Percentiles rank a stretch among this genome's conserved stretches.
Conservation (phyloP, 2,113 vertebrate species). For the Brienomyrus brachyistius region DNA sequence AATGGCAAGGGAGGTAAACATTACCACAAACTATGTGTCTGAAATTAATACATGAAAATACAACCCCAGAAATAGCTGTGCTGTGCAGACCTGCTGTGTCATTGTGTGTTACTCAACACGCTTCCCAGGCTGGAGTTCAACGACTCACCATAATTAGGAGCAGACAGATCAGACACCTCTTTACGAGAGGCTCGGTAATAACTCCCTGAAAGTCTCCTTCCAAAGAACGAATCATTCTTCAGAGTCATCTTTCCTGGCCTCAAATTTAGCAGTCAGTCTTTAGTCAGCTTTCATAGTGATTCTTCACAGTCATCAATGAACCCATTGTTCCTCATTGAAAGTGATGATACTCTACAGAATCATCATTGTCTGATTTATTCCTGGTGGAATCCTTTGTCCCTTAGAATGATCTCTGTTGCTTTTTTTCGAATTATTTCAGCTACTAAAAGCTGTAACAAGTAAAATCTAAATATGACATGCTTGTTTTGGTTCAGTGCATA, state of each 20-base stretch:
- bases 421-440: background rate
- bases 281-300: background rate
- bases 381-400: background rate
- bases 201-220: background rate
- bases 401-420: background rate
- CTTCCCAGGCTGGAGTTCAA: background rate
- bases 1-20: background rate
- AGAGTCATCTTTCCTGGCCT: background rate
- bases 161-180: background rate
- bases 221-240: background rate
- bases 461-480: background rate
- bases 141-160: background rate
- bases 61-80: background rate
- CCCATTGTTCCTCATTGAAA: conserved; percentile 1
- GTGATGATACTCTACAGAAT: background rate
- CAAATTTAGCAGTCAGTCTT: conserved; percentile 4
- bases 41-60: background rate
- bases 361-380: conserved; percentile 7
- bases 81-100: background rate
- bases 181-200: background rate
- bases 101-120: background rate
- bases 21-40: background rate
- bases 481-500: background rate
- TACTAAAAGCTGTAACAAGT: background rate
- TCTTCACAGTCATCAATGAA: background rate